Evolutionary conservation across 2,797 vertebrate genomes (phyloP), one percentile per base, ranked within the genome.

Genomic region (Otus scops): DNA sequence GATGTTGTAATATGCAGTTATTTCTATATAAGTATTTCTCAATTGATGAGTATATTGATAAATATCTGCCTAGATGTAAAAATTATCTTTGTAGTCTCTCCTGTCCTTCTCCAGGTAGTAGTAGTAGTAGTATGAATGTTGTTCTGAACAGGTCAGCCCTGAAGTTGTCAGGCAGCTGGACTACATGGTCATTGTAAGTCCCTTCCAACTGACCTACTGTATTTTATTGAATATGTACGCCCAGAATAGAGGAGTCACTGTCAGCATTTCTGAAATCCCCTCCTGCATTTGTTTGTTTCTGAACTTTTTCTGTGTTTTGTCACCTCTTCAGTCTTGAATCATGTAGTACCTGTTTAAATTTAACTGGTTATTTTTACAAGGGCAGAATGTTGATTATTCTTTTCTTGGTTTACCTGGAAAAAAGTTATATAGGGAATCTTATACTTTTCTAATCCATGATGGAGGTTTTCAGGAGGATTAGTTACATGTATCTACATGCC

Each of bases 131-230:
- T 6, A 23, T 32, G 47, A 47, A 13, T 26, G 20, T 18, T 39
- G 20, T 34, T 47, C n/a, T 68, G 54, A 59, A 45, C 12, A 43
- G 51, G 18, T 48, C 34, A 64, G 36, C 47, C 10, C 47, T 53
- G 27, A 51, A 36, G 15, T 28, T 21, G n/a, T 53, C 17, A 34
- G 26, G 38, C 18, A 9, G 2, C 30, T 38, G 47, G 14, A 19
- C 11, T 39, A 23, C 15, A 9, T 24, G 3, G 4, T 51, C 7
- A 0, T 1, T 51, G 43, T 39, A 20, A 32, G 43, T 69, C 22
- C 13, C 9, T 68, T 85, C 26, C 28, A 45, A 1, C 4, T n/a
- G 30, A 59, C 32, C 11, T 21, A 1, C 17, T 70, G 28, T 41
- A 1, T 54, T 48, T 16, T 53, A 5, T 22, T 48, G 61, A 65